Percentiles rank a stretch among this genome's conserved stretches.
Conservation (phyloP, 64 coral and sea anemone species). For the Actinia tenebrosa region DNA sequence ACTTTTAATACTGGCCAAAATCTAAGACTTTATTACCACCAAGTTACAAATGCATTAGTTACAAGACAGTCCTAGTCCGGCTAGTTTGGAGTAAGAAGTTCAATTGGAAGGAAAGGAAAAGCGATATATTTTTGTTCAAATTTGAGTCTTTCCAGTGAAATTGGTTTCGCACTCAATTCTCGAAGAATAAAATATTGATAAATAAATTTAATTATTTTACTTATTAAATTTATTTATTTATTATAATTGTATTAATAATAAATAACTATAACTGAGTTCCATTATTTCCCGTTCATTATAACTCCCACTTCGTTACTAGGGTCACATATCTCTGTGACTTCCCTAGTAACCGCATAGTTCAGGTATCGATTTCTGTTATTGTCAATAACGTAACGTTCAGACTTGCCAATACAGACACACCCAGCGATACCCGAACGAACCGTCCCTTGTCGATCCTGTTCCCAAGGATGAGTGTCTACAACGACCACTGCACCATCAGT, state of each 20-base stretch:
- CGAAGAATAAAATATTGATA: too few species aligned
- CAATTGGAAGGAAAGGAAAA: too few species aligned
- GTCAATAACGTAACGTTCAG: constrained; percentile 3
- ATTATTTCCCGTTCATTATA: background rate
- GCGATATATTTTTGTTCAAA: too few species aligned
- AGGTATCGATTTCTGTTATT: constrained; percentile 1
- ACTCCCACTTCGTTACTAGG: background rate
- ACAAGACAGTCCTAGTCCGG: too few species aligned
- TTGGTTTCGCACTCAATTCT: too few species aligned
- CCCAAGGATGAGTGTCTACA: background rate
- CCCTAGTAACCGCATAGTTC: background rate
- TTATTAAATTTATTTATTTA: background rate
- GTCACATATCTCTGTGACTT: background rate
- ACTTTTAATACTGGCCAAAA: too few species aligned
- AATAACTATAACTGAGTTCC: background rate
- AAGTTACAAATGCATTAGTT: too few species aligned
- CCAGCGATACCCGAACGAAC: background rate
- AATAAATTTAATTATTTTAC: too few species aligned
- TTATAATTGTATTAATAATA: background rate
- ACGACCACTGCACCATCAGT: background rate
- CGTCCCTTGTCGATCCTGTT: background rate
- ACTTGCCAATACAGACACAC: constrained; percentile 16
- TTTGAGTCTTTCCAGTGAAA: too few species aligned
- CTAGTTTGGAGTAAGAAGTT: too few species aligned
- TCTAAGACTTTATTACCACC: too few species aligned